Percentiles rank a stretch among this genome's conserved stretches.
phyloP scores from a whole-genome alignment of 1,140 invertebrate genomes.

The Polypedilum pembai region DNA sequence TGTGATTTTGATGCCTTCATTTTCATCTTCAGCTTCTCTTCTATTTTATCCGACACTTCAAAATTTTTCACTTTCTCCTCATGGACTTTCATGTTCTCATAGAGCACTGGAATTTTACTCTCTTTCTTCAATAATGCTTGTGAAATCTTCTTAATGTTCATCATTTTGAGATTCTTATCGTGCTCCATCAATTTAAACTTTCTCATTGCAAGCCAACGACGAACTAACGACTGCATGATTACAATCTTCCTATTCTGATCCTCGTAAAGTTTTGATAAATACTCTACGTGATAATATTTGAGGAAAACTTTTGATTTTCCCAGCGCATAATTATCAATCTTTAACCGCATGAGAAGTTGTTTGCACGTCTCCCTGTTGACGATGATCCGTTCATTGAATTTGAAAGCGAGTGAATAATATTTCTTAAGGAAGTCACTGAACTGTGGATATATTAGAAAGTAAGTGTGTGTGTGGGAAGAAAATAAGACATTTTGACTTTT shows the following conservation, averaged over 20 bases:
- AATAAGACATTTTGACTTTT: no score
- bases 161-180: constrained; percentile 40
- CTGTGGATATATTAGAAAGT: constrained; percentile 41
- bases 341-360: constrained; percentile 59
- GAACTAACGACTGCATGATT: constrained; percentile 59
- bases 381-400: constrained; percentile 61
- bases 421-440: constrained; percentile 75
- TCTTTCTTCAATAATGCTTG: constrained; percentile 31
- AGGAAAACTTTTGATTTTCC: constrained; percentile 81
- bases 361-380: constrained; percentile 65
- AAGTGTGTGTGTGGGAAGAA: no score
- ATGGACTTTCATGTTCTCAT: not conserved
- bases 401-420: constrained; percentile 72
- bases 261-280: constrained; percentile 69
- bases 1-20: constrained; percentile 46
- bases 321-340: constrained; percentile 76
- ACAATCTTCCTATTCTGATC: constrained; percentile 62
- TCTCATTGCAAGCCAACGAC: constrained; percentile 55
- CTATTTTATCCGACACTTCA: constrained; percentile 44
- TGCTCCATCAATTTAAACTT: constrained; percentile 42
- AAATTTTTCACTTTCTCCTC: constrained; percentile 47
- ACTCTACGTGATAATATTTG: constrained; percentile 80
- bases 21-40: constrained; percentile 52
- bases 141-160: constrained; percentile 36
- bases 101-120: not conserved